Percentiles rank a stretch among this genome's conserved stretches.
Conservation (phyloP, 2,888 invertebrate species). For the Tineola bisselliella region DNA sequence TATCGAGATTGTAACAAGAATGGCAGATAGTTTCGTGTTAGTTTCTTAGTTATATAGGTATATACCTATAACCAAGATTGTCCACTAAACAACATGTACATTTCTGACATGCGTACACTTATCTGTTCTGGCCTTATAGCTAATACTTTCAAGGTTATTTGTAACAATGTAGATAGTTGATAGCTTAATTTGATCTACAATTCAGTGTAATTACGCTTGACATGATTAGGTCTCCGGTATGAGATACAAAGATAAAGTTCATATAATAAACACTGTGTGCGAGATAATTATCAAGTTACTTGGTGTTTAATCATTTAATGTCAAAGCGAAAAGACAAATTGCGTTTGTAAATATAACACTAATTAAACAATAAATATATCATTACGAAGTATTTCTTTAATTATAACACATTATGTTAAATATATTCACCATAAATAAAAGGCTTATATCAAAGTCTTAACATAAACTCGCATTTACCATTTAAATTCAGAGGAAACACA, state of each 20-base stretch:
- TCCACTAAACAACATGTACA: no score
- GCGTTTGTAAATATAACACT: not conserved
- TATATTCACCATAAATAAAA: not conserved
- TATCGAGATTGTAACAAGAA: no score
- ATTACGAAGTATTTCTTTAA: not conserved
- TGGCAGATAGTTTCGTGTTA: no score
- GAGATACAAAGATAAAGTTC: constrained; percentile 1
- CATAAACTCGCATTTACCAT: not conserved
- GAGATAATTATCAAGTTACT: not conserved
- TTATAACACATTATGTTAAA: no score
- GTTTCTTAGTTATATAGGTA: no score
- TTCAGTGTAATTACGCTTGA: not conserved
- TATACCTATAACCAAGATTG: no score
- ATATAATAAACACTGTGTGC: not conserved
- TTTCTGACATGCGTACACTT: not conserved
- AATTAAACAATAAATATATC: not conserved
- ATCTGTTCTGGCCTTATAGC: not conserved
- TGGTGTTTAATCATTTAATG: not conserved
- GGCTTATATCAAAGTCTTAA: not conserved
- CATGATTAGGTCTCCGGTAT: not conserved
- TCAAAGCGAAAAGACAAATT: not conserved
- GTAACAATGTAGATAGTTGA: not conserved
- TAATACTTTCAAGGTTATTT: not conserved
- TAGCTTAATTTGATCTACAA: not conserved
- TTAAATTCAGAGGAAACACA: constrained; percentile 4